Evolutionary conservation across 2,797 vertebrate genomes (phyloP).

Genomic region (Lagocephalus sceleratus): DNA sequence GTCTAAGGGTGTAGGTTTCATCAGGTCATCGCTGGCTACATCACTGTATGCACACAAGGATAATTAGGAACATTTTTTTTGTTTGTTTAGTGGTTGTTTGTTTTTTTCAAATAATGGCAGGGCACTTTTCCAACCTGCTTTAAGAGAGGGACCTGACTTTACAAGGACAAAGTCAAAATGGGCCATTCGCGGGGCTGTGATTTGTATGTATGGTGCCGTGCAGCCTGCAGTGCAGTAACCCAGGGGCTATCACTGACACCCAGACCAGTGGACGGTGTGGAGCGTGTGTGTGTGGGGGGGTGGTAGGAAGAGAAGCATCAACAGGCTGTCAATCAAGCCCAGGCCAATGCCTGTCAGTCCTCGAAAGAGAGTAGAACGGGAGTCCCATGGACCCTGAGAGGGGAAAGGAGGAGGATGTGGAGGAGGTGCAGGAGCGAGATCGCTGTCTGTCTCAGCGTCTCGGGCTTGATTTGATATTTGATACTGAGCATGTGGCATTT

Average conservation of each 20-base stretch:
- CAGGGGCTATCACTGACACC: slow-evolving; percentile 67
- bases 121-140: slow-evolving; percentile 61
- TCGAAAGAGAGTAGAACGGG: slow-evolving; percentile 58
- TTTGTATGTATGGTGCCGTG: slow-evolving; percentile 70
- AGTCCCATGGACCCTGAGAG: slow-evolving; percentile 61
- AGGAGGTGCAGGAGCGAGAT: slow-evolving; percentile 28
- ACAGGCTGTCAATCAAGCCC: slow-evolving; percentile 74
- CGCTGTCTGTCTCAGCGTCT: slow-evolving; percentile 65
- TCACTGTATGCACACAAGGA: slow-evolving; percentile 14
- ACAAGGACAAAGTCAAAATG: slow-evolving; percentile 73
- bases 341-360: slow-evolving; percentile 63
- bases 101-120: slow-evolving; percentile 35
- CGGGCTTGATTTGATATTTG: slow-evolving; percentile 76
- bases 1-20: slow-evolving; percentile 28
- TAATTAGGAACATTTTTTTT: no score
- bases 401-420: slow-evolving; percentile 43
- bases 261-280: slow-evolving; percentile 50
- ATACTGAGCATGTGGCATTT: slow-evolving; percentile 73
- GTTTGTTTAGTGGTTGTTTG: slow-evolving; percentile 2
- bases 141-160: slow-evolving; percentile 64
- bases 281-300: slow-evolving; percentile 19
- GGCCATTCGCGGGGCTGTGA: slow-evolving; percentile 66
- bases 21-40: slow-evolving; percentile 21
- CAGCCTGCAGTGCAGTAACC: slow-evolving; percentile 68
- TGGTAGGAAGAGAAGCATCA: slow-evolving; percentile 54